Conservation (phyloP, 2,797 vertebrate genomes). For the Parauchenoglanis ngamensis region DNA sequence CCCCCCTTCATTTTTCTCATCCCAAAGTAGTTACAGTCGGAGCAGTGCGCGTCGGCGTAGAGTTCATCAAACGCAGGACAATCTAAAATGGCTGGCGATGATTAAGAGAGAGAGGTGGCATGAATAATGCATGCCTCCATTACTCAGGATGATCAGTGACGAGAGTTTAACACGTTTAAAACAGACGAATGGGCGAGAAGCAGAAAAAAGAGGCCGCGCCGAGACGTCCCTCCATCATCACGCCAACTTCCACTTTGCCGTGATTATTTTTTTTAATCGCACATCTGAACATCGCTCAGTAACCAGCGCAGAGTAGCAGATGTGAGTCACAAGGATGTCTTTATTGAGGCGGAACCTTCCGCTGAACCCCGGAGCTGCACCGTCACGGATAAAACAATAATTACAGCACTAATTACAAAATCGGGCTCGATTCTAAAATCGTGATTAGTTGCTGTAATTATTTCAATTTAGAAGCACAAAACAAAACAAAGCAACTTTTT, state of each 20-base stretch:
- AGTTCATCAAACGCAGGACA: conserved; percentile 31
- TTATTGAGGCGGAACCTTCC: background rate
- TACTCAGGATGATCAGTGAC: conserved; percentile 33
- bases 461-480: background rate
- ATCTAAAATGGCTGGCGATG: conserved; percentile 34
- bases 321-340: background rate
- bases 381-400: background rate
- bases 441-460: background rate
- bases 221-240: conserved; percentile 7
- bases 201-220: background rate
- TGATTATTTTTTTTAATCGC: background rate
- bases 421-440: background rate
- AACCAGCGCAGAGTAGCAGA: background rate
- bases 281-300: background rate
- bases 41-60: conserved; percentile 7
- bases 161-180: conserved; percentile 41
- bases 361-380: background rate
- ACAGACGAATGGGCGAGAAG: background rate
- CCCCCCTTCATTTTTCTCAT: conserved; percentile 3
- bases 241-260: background rate
- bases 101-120: conserved; percentile 41
- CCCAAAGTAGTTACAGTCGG: conserved; percentile 2
- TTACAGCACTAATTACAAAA: background rate
- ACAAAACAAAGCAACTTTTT: background rate
- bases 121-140: conserved; percentile 49